Conservation (phyloP, 2,888 invertebrate species). For the Bruchidius siliquastri region DNA sequence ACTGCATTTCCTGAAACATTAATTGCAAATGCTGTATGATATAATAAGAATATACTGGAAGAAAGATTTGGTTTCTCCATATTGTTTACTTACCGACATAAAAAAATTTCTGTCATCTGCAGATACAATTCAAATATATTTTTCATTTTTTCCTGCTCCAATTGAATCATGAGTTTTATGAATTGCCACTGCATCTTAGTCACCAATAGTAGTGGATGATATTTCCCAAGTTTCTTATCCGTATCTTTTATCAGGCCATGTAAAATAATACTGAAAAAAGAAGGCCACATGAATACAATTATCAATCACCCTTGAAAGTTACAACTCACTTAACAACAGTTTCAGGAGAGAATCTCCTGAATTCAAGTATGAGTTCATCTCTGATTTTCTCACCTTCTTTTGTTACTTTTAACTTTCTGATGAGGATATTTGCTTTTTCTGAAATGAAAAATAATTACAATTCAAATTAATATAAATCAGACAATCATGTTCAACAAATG, state of each 20-base stretch:
- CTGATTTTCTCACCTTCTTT: conserved; percentile 27
- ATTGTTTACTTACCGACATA: background rate
- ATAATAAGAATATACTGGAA: too few species aligned
- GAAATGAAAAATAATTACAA: conserved; percentile 8
- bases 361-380: conserved; percentile 27
- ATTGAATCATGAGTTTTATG: conserved; percentile 39
- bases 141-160: conserved; percentile 33
- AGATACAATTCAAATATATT: conserved; percentile 31
- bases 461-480: background rate
- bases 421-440: conserved; percentile 24
- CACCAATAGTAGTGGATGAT: conserved; percentile 49
- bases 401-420: conserved; percentile 27
- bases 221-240: conserved; percentile 38
- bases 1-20: background rate
- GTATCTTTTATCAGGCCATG: conserved; percentile 24
- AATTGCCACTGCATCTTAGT: conserved; percentile 45
- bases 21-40: background rate
- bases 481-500: background rate
- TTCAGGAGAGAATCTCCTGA: conserved; percentile 23
- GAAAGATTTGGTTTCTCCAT: too few species aligned
- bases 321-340: conserved; percentile 30
- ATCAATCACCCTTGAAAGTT: too few species aligned
- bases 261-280: conserved; percentile 31
- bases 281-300: background rate
- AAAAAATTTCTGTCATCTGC: conserved; percentile 23